Evolutionary conservation across 2,797 vertebrate genomes (phyloP), one percentile per base, ranked within the genome.

Genomic region (Anguilla obscura): DNA sequence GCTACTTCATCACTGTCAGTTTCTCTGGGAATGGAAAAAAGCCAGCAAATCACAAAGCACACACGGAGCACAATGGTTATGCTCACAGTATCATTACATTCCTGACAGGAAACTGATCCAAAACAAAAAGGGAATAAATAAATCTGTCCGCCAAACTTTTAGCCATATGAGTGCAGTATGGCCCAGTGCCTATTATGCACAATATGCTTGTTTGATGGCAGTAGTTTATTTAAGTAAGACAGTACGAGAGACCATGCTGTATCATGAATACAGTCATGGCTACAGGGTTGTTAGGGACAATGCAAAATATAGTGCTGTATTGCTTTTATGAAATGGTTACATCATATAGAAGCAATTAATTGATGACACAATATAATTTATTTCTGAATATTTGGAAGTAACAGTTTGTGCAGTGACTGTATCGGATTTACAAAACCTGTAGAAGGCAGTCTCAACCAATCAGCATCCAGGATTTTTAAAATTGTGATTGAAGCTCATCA

Each of bases 1-100:
- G 2, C 79, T 82, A 82, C 16, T 82, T 82, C 79, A 50, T 82
- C 79, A 50, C 40, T 48, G 79, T 82, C 79, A 50, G 21, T 48
- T 24, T 82, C 21, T 27, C 5, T 24, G 79, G 1, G 9, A 50
- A 45, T 58, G 40, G 45, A 21, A 45, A 79, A 79, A 8, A 8
- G 6, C 74, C 21, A 36, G 33, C 45, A 82, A 24, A 50, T 48
- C 45, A 82, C 45, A 21, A 14, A 80, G 79, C 40, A n/a, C 45
- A 82, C 24, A 50, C 1, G 79, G 7, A 82, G 45, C 21, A 10
- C 40, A 80, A 56, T 54, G 36, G 14, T n/a, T 84, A 16, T 56
- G 8, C 24, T 54, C 48, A 56, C 83, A 56, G 83, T 33, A 16
- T 60, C 16, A 54, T 30, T 56, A 33, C n/a, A 58, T 58, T 33